Evolutionary conservation across 2,113 vertebrate species (phyloP).

Genomic region (Cricetomys ansorgei): DNA sequence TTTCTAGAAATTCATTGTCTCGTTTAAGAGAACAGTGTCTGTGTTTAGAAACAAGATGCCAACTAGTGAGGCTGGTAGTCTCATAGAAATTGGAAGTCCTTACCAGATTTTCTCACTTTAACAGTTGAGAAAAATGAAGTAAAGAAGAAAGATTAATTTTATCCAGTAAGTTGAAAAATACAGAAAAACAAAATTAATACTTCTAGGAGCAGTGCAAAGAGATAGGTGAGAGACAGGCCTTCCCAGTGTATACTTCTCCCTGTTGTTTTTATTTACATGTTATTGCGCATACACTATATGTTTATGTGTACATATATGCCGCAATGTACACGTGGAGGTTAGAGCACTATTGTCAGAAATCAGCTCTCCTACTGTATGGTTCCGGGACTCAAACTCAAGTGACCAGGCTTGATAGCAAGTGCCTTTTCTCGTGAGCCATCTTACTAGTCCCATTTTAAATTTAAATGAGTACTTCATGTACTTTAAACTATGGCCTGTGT

Average conservation of each 20-base stretch:
- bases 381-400: not conserved
- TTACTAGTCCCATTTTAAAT: not conserved
- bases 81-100: not conserved
- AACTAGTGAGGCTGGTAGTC: not conserved
- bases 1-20: not conserved
- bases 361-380: not conserved
- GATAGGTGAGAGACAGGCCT: not conserved
- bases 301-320: not conserved
- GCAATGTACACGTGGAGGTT: not conserved
- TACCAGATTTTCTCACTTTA: not conserved
- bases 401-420: not conserved
- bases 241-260: not conserved
- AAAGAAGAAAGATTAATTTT: not conserved
- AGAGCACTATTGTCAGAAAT: not conserved
- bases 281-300: too few species aligned
- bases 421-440: not conserved
- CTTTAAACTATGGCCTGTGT: conserved; percentile 24
- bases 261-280: not conserved
- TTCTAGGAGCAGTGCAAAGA: not conserved
- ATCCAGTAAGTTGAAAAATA: not conserved
- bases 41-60: not conserved
- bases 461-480: not conserved
- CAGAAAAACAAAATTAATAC: not conserved
- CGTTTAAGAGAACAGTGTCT: not conserved
- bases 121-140: not conserved